phyloP scores from a whole-genome alignment of 2,797 vertebrate species.

The Nannoperca obscura region DNA sequence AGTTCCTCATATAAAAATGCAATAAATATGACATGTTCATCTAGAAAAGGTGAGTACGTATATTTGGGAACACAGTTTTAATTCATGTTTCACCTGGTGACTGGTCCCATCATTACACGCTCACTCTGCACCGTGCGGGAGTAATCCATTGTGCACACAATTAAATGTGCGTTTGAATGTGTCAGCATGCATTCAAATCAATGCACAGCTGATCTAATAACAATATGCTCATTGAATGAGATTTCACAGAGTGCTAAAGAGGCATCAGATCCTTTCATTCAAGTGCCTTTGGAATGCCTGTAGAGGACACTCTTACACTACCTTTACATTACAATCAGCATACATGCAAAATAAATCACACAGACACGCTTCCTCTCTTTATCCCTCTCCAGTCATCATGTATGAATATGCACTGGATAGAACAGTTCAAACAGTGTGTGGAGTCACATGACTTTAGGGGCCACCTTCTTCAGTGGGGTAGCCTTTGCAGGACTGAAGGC shows the following conservation, averaged over 20 bases:
- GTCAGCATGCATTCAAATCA: slow-evolving; percentile 42
- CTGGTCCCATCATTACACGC: slow-evolving; percentile 7
- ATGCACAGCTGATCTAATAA: slow-evolving; percentile 39
- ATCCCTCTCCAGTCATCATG: not conserved
- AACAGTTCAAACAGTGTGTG: slow-evolving; percentile 2
- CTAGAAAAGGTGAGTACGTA: slow-evolving; percentile 18
- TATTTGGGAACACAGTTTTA: slow-evolving; percentile 4
- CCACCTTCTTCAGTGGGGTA: slow-evolving; percentile 4
- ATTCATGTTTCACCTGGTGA: slow-evolving; percentile 27
- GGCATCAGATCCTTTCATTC: slow-evolving; percentile 31
- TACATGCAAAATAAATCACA: slow-evolving; percentile 12
- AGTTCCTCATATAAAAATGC: slow-evolving; percentile 60
- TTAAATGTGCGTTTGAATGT: slow-evolving; percentile 17
- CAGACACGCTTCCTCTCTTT: not conserved
- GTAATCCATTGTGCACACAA: slow-evolving; percentile 11
- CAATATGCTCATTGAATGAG: slow-evolving; percentile 47
- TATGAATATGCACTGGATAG: not conserved
- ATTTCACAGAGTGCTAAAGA: slow-evolving; percentile 56
- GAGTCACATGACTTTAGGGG: not conserved
- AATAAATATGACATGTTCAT: slow-evolving; percentile 27
- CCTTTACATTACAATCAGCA: slow-evolving; percentile 22
- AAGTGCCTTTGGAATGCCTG: slow-evolving; percentile 40
- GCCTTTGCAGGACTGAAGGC: slow-evolving; percentile 7
- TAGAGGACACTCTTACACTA: slow-evolving; percentile 48
- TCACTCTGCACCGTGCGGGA: not conserved